phyloP scores from a whole-genome alignment of 2,888 invertebrate genomes.

The Hypena proboscidalis region DNA sequence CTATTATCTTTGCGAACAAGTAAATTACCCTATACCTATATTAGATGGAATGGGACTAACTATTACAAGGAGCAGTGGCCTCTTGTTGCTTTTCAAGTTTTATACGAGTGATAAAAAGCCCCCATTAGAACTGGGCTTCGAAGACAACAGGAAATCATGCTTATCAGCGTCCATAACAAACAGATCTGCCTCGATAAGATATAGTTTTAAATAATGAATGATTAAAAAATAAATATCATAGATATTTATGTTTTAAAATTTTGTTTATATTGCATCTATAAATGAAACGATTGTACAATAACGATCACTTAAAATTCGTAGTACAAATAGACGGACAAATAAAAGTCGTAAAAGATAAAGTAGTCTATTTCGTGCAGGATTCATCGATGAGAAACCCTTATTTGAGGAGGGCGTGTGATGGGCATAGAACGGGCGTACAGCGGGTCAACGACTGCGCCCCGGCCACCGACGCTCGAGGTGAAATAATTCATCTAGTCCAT shows the following conservation, averaged over 20 bases:
- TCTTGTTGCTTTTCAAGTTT: no score
- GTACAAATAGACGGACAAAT: neutral
- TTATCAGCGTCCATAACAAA: conserved; percentile 64
- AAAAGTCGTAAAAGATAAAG: conserved; percentile 2
- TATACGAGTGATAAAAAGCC: no score
- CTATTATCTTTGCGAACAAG: conserved; percentile 13
- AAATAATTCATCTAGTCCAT: conserved; percentile 69
- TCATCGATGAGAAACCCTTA: conserved; percentile 36
- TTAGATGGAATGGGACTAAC: no score
- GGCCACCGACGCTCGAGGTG: conserved; percentile 52
- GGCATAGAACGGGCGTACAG: conserved; percentile 50
- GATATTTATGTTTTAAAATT: conserved; percentile 67
- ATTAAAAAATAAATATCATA: no score
- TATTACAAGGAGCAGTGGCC: no score
- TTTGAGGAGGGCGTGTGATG: conserved; percentile 49
- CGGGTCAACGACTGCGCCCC: conserved; percentile 75
- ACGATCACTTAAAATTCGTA: neutral
- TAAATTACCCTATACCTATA: conserved; percentile 1
- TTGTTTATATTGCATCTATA: conserved; percentile 5
- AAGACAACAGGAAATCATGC: conserved; percentile 47
- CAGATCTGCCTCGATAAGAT: conserved; percentile 63
- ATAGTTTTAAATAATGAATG: no score
- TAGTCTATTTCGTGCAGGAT: conserved; percentile 9
- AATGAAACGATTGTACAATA: neutral
- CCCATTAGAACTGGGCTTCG: no score